Base-by-base conservation (phyloP, 2,113 vertebrate species). In the Pongo abelii region DNA sequence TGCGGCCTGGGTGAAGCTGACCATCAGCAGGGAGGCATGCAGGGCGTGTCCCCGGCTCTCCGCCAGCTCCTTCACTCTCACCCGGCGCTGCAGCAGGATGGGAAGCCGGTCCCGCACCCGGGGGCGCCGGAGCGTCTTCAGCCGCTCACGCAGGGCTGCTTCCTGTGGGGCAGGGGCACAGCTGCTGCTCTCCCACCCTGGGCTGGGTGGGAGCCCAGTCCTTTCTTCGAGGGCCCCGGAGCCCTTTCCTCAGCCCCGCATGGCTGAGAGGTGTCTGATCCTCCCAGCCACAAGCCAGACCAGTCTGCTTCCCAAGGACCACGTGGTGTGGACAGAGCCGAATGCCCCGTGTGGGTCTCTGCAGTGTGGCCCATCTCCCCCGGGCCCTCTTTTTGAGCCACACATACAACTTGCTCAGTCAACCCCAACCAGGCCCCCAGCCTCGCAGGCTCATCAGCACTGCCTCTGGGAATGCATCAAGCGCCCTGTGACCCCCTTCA, bases 141-240 rank as follows among this genome's bases (percentile, higher is more conserved):
- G 98, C 81, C 99, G 98, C n/a, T 99, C 99, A 96, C 98, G 97
- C 97, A 99, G 98, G 61, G 99, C 98, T 1, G 75, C 92, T 95
- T 99, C 99, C 99, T 99, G 97, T 27, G 32, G 80, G 69, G 69
- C 2, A 14, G 27, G 23, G 46, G 40, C 57, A 20, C 20, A 11
- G 55, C 25, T 18, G 1, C 22, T n/a, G 12, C 13, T 80, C 61
- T 55, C 59, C 32, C 23, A n/a, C 2, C 11, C 2, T 20, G 25
- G 75, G 16, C 86, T 23, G 16, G 10, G 22, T 38, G 38, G 38
- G 38, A 38, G 38, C 38, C 38, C 22, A 17, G 35, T 11, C 59
- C 10, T 70, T 83, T 40, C 74, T 50, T 38, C 5, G 8, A 61
- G 88, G n/a, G 6, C 25, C 40, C 52, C 59, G 32, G n/a, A 59